Base-by-base conservation (phyloP, 2,797 vertebrate genomes). In the Enteromius afrohamiltoni region DNA sequence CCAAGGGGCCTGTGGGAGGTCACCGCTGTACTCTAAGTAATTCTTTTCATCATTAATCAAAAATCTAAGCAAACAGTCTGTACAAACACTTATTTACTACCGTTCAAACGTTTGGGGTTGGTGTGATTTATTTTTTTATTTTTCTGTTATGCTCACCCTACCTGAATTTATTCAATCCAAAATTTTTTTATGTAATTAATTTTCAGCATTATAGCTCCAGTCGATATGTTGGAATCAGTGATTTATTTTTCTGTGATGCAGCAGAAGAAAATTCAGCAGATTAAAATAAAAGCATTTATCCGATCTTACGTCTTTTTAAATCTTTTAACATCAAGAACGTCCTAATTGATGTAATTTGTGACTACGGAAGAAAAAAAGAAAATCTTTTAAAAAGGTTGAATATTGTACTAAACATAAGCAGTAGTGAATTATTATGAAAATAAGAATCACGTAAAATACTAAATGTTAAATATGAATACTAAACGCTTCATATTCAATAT, bases 1-100 rank as follows among this genome's bases (percentile, higher is more conserved):
- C 91, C 10, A 65, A 86, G 37, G 88, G 88, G 4, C 77, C 92
- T 94, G 9, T 77, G 65, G 13, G 49, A 45, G 37, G 4, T 37
- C 34, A 37, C 34, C 34, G 1, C 34, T 37, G 34, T 37, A 6
- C 6, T 37, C 4, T 37, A 37, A 40, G 37, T 40, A 55, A 55
- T 10, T n/a, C 10, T 55, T 51, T 55, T 55, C 8, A 55, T n/a
- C 8, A n/a, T 55, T 3, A 55, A 55, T n/a, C 53, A 58, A 58
- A 55, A 55, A 10, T 4, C 9, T 11, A 58, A 58, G 8, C n/a
- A n/a, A 49, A 51, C n/a, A 55, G 9, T 55, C 21, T n/a, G 21
- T 55, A 10, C 9, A 55, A 55, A n/a, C 51, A 49, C 47, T 17
- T 17, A 6, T 49, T 49, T 49, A 49, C 47, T 49, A 49, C 47